phyloP scores from a whole-genome alignment of 2,797 vertebrate genomes.

The Moxostoma hubbsi region DNA sequence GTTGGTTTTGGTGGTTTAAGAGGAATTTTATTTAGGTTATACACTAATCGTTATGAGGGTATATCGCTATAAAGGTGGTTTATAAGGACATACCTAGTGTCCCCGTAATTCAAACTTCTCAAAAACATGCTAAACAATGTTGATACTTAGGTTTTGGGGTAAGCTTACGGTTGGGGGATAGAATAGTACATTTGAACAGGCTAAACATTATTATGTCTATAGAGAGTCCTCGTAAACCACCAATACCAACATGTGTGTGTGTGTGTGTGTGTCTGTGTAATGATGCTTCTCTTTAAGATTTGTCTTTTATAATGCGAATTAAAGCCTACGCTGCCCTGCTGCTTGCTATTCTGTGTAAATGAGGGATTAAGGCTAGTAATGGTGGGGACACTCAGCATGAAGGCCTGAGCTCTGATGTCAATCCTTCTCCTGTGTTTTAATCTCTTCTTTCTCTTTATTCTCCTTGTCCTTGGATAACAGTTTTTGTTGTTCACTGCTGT shows the following conservation, averaged over 20 bases:
- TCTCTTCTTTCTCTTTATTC: conserved; percentile 17
- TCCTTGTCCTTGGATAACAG: conserved; percentile 8
- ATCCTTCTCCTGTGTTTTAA: conserved; percentile 10
- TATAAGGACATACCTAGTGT: no score
- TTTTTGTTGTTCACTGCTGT: conserved; percentile 14
- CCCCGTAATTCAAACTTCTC: no score
- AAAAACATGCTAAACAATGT: no score
- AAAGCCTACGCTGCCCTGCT: conserved; percentile 40
- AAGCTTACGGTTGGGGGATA: no score
- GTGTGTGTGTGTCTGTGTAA: conserved; percentile 30
- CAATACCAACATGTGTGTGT: not conserved
- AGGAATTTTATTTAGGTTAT: no score
- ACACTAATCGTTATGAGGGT: no score
- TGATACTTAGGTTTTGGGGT: no score
- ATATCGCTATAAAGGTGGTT: no score
- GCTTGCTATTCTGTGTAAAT: conserved; percentile 43
- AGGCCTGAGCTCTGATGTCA: conserved; percentile 11
- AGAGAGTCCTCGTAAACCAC: no score
- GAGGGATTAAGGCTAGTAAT: conserved; percentile 39
- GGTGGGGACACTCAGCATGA: conserved; percentile 28
- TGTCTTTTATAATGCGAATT: conserved; percentile 49
- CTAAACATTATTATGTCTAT: no score
- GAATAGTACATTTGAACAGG: no score
- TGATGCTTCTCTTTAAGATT: conserved; percentile 51
- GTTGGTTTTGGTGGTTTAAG: no score